Conservation (phyloP, 2,888 invertebrate species). For the Microctonus aethiopoides region DNA sequence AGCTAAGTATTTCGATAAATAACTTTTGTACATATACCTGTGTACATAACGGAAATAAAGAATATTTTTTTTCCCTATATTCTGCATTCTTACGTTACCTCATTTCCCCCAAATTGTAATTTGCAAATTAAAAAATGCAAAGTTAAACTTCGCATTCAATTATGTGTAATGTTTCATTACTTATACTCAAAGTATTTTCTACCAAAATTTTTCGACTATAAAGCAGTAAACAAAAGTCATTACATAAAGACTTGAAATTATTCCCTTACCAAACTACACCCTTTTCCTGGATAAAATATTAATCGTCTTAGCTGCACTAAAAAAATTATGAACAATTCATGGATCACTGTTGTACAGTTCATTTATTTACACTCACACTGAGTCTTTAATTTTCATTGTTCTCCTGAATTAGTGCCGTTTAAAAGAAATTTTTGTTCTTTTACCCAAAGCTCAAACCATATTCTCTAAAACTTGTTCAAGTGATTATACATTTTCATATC, state of each 20-base stretch:
- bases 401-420: background rate
- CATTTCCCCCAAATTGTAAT: no score
- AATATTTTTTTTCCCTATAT: no score
- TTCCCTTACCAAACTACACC: constrained; percentile 10
- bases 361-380: background rate
- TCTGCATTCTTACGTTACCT: no score
- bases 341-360: background rate
- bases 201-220: background rate
- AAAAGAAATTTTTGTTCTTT: background rate
- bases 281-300: background rate
- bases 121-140: no score
- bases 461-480: background rate
- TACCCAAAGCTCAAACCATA: background rate
- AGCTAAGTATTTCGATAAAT: no score
- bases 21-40: no score
- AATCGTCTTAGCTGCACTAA: background rate
- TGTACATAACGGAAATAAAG: no score
- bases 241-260: constrained; percentile 6
- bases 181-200: constrained; percentile 23
- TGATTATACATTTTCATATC: no score
- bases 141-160: no score
- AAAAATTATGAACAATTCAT: background rate
- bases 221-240: background rate
- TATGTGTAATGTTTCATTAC: no score
- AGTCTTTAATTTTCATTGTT: background rate